Conservation (phyloP, 2,113 vertebrate species). For the Paracanthobrama guichenoti region DNA sequence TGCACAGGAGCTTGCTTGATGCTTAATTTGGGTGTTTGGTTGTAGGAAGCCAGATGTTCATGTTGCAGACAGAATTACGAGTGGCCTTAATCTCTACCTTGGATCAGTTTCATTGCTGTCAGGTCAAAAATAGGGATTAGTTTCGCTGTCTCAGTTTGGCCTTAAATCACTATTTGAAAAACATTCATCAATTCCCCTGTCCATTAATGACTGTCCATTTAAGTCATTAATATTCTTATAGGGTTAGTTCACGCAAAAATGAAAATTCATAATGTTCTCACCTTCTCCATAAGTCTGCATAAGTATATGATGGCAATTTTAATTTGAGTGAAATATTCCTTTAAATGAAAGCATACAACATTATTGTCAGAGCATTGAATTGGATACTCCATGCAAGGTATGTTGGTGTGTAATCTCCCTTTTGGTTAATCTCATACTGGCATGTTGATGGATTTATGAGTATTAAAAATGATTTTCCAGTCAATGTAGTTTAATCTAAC, state of each 20-base stretch:
- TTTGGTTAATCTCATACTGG: conserved; percentile 57
- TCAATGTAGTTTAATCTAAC: background rate
- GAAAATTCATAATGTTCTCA: background rate
- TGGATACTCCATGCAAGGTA: conserved; percentile 26
- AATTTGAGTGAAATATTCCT: background rate
- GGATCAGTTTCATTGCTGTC: conserved; percentile 31
- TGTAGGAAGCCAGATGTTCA: conserved; percentile 43
- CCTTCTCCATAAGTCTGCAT: background rate
- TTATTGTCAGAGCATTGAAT: background rate
- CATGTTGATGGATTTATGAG: conserved; percentile 61
- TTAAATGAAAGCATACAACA: background rate
- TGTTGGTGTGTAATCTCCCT: conserved; percentile 61
- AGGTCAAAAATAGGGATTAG: conserved; percentile 19
- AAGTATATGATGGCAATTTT: background rate
- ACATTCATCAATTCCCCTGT: background rate
- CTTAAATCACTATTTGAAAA: conserved; percentile 10
- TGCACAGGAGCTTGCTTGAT: background rate
- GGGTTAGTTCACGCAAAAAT: background rate
- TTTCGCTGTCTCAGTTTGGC: background rate
- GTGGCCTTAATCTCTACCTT: conserved; percentile 47
- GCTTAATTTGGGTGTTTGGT: background rate
- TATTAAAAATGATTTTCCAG: conserved; percentile 56
- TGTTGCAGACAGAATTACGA: conserved; percentile 40
- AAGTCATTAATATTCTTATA: no score
- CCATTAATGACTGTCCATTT: no score